These are phyloP conservation scores for Hoplodrina ambigua DNA, from an alignment of 2,888 invertebrate species.

Conservation along the genomic window DNA sequence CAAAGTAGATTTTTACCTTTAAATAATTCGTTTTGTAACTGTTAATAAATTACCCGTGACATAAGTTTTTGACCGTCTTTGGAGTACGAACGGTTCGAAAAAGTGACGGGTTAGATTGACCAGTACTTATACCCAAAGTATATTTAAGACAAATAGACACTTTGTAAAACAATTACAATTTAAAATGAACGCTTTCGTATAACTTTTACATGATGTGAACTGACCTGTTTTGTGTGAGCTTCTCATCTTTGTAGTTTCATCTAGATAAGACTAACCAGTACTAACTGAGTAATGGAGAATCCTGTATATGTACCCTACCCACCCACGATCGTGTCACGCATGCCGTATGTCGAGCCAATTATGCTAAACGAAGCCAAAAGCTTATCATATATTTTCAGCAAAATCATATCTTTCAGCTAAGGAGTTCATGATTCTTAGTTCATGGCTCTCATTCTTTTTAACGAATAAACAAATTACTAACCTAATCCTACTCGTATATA, in stretches of 20 bases:
- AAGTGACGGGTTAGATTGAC: constrained; percentile 72
- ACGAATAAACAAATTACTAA: background rate
- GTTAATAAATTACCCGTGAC: constrained; percentile 78
- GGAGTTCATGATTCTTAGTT: background rate
- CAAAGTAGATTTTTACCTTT: constrained; percentile 64
- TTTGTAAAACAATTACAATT: constrained; percentile 46
- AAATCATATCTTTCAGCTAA: constrained; percentile 16
- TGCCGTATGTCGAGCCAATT: constrained; percentile 14
- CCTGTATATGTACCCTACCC: constrained; percentile 16
- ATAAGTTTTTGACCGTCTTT: constrained; percentile 78
- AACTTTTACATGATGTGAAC: constrained; percentile 25
- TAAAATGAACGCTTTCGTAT: constrained; percentile 28
- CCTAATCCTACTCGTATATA: background rate
- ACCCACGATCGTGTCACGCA: constrained; percentile 36
- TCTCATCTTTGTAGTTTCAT: constrained; percentile 35
- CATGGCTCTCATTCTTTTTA: background rate
- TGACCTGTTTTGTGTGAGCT: constrained; percentile 21
- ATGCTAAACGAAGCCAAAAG: constrained; percentile 28
- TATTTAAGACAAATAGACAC: constrained; percentile 41
- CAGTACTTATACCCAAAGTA: constrained; percentile 58
- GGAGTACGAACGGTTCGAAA: constrained; percentile 65
- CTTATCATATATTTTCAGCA: constrained; percentile 11
- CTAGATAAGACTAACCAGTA: constrained; percentile 31
- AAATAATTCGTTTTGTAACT: constrained; percentile 69
- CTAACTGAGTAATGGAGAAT: constrained; percentile 28